Evolutionary conservation across 2,888 invertebrate species (phyloP).

Genomic region (Drosophila pseudotalamancana): DNA sequence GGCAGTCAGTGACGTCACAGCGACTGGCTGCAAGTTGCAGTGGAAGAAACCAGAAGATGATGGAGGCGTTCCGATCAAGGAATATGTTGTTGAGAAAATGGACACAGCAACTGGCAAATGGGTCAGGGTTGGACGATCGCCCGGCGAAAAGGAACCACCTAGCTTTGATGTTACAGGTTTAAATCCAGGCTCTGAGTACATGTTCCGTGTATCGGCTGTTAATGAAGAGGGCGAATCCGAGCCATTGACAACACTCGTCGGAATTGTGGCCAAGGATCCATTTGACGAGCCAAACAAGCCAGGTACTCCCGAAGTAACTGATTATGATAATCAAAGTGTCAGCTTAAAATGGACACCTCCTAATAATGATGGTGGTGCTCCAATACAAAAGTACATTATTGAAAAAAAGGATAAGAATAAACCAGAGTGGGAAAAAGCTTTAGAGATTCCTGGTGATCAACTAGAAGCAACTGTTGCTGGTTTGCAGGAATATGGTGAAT

Average conservation of each 20-base stretch:
- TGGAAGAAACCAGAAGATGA: conserved; percentile 98
- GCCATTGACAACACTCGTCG: conserved; percentile 95
- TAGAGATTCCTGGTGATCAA: conserved; percentile 90
- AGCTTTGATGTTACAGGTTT: conserved; percentile 89
- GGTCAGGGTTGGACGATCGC: conserved; percentile 86
- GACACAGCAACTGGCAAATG: conserved; percentile 96
- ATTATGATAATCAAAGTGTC: conserved; percentile 98
- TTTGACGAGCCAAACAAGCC: conserved; percentile 98
- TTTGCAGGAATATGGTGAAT: conserved; percentile 95
- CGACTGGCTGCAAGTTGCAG: conserved; percentile 94
- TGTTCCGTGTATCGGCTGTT: conserved; percentile 98
- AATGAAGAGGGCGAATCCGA: conserved; percentile 99
- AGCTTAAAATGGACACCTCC: conserved; percentile 97
- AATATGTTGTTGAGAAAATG: conserved; percentile 97
- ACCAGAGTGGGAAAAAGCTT: conserved; percentile 92
- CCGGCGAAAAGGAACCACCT: conserved; percentile 94
- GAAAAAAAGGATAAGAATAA: conserved; percentile 97
- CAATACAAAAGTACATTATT: conserved; percentile 96
- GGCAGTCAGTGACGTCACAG: conserved; percentile 95
- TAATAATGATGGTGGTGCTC: conserved; percentile 96
- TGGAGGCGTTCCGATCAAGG: conserved; percentile 96
- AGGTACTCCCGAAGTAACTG: conserved; percentile 93
- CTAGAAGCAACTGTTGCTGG: conserved; percentile 91
- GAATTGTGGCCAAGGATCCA: conserved; percentile 99
- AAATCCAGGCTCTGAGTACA: conserved; percentile 97